phyloP scores from a whole-genome alignment of 2,888 invertebrate genomes.

The Trypoxylon attenuatum region DNA sequence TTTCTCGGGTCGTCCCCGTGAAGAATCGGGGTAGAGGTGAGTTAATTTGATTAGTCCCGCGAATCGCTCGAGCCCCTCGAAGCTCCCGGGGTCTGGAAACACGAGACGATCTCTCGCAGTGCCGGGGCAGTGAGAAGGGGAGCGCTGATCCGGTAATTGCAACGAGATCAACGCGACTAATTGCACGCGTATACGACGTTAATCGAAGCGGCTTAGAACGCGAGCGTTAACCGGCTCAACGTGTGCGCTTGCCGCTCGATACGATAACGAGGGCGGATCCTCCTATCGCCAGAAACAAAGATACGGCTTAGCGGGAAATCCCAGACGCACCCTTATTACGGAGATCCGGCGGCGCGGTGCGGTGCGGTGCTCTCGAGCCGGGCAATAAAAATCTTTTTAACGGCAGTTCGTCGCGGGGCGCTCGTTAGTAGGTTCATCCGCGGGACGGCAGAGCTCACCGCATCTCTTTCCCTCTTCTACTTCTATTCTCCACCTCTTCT shows the following conservation, averaged over 20 bases:
- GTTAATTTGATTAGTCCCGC: conserved; percentile 12
- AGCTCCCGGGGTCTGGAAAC: not conserved
- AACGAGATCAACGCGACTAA: not conserved
- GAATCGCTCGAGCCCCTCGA: not conserved
- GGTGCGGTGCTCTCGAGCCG: conserved; percentile 1
- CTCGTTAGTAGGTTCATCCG: too few relatives aligned
- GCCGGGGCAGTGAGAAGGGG: not conserved
- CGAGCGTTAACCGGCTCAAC: not conserved
- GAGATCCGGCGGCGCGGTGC: too few relatives aligned
- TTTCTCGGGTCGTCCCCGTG: not conserved
- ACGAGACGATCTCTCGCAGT: conserved; percentile 2
- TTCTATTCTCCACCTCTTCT: too few relatives aligned
- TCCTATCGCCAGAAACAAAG: too few relatives aligned
- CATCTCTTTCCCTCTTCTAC: too few relatives aligned
- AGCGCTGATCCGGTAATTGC: conserved; percentile 3
- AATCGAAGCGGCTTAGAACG: not conserved
- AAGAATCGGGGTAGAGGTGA: conserved; percentile 1
- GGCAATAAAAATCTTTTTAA: conserved; percentile 25
- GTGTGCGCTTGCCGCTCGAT: not conserved
- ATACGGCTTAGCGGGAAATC: too few relatives aligned
- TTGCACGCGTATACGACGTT: not conserved
- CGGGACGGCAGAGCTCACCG: too few relatives aligned
- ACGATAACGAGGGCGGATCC: too few relatives aligned
- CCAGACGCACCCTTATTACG: too few relatives aligned
- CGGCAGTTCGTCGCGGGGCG: not conserved